Evolutionary conservation across 2,888 invertebrate genomes (phyloP).

Genomic region (Cinara cedri): DNA sequence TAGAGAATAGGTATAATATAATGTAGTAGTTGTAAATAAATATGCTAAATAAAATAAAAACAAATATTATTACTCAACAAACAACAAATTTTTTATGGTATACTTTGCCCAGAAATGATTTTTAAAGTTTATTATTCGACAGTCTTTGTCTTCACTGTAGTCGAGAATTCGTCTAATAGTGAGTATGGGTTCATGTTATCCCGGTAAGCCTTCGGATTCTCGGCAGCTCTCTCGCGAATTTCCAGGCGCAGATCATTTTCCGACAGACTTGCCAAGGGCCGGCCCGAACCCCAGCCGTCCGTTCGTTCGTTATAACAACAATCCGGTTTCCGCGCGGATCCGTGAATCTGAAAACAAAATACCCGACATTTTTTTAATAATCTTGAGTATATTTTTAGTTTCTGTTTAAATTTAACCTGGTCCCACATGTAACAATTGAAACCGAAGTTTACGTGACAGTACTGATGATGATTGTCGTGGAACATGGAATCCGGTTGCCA

Average conservation of each 20-base stretch:
- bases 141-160: too few relatives aligned
- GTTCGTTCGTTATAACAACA: constrained; percentile 73
- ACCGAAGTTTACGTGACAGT: constrained; percentile 78
- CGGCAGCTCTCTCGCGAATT: constrained; percentile 64
- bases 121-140: too few relatives aligned
- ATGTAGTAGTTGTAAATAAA: too few relatives aligned
- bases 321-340: constrained; percentile 71
- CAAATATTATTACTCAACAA: too few relatives aligned
- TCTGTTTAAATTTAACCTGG: constrained; percentile 64
- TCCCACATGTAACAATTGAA: constrained; percentile 77
- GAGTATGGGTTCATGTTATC: constrained; percentile 61
- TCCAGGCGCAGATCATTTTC: constrained; percentile 66
- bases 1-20: too few relatives aligned
- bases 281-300: constrained; percentile 68
- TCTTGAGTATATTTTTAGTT: too few relatives aligned
- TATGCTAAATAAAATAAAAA: too few relatives aligned
- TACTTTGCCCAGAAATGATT: too few relatives aligned
- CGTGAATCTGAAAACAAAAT: constrained; percentile 68
- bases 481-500: constrained; percentile 78
- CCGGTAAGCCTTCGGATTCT: constrained; percentile 65
- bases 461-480: constrained; percentile 80
- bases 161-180: neutral
- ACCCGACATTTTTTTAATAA: neutral
- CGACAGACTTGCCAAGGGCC: constrained; percentile 65
- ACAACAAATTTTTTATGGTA: too few relatives aligned